A percentile compares a stretch with the other conserved stretches of the same genome.
Evolutionary conservation across 2,888 invertebrate genomes (phyloP).

Genomic region (Ennomos quercinarius): DNA sequence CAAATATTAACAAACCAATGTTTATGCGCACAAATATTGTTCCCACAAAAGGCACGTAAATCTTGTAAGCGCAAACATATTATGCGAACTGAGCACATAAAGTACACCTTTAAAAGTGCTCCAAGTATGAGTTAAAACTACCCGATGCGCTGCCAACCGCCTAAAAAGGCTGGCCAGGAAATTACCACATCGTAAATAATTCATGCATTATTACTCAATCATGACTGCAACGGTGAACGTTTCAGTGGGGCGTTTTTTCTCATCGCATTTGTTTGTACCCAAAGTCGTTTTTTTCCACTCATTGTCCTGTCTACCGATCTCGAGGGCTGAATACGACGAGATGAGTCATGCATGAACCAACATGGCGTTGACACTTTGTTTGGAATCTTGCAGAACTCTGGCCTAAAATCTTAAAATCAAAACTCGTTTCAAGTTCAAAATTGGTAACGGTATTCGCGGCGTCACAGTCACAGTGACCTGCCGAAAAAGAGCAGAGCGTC

Average conservation of each 20-base stretch:
- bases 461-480: slow-evolving; percentile 71
- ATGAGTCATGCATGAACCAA: slow-evolving; percentile 32
- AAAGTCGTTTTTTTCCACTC: slow-evolving; percentile 58
- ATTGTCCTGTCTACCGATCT: slow-evolving; percentile 67
- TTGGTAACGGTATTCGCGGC: slow-evolving; percentile 65
- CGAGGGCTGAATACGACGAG: slow-evolving; percentile 15
- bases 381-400: slow-evolving; percentile 29
- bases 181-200: slow-evolving; percentile 83
- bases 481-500: slow-evolving; percentile 62
- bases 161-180: slow-evolving; percentile 68
- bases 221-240: slow-evolving; percentile 71
- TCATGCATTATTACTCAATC: slow-evolving; percentile 83
- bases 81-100: slow-evolving; percentile 49
- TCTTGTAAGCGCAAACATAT: slow-evolving; percentile 51
- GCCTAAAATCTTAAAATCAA: slow-evolving; percentile 42
- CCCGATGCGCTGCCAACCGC: slow-evolving; percentile 52
- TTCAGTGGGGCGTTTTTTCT: slow-evolving; percentile 64
- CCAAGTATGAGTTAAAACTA: slow-evolving; percentile 46
- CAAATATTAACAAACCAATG: not conserved
- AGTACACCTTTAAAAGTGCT: slow-evolving; percentile 50
- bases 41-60: slow-evolving; percentile 44
- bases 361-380: slow-evolving; percentile 39
- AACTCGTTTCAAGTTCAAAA: slow-evolving; percentile 47
- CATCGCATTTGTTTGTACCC: slow-evolving; percentile 56
- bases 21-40: no score